Conservation (phyloP, 2,888 invertebrate genomes). For the Dryomyza anilis region DNA sequence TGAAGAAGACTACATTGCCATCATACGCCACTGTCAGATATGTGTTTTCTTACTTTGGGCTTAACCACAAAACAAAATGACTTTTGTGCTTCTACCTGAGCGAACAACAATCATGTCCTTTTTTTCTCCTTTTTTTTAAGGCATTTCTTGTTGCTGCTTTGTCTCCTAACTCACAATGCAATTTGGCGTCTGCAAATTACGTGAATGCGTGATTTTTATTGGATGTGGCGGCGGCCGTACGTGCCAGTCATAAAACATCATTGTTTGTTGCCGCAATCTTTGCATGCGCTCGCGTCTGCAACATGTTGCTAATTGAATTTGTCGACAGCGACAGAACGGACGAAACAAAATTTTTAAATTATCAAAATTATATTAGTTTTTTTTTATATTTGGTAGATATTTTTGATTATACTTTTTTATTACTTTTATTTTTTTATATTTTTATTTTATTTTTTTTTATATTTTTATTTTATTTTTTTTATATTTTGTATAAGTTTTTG, state of each 20-base stretch:
- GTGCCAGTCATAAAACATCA: slow-evolving; percentile 21
- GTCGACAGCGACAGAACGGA: neutral
- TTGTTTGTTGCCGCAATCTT: neutral
- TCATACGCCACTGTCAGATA: too few species aligned
- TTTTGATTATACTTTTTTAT: too few species aligned
- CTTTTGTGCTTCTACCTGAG: slow-evolving; percentile 1
- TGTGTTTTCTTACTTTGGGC: too few species aligned
- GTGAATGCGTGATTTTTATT: slow-evolving; percentile 20
- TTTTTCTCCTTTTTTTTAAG: neutral
- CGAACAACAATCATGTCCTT: neutral
- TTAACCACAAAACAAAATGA: slow-evolving; percentile 21
- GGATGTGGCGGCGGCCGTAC: slow-evolving; percentile 15
- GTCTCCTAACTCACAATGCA: slow-evolving; percentile 6
- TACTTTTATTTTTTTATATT: too few species aligned
- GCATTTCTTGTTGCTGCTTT: slow-evolving; percentile 3
- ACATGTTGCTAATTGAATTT: too few species aligned
- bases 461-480: too few species aligned
- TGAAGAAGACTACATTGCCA: too few species aligned
- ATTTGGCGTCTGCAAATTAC: slow-evolving; percentile 16
- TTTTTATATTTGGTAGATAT: too few species aligned
- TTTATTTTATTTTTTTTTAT: too few species aligned
- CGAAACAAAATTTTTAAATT: neutral
- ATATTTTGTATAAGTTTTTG: too few species aligned
- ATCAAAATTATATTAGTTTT: too few species aligned
- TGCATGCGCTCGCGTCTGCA: neutral